These are phyloP conservation scores for Drosophila tropicalis DNA, from an alignment of 1,140 invertebrate species.

Conservation along the genomic window DNA sequence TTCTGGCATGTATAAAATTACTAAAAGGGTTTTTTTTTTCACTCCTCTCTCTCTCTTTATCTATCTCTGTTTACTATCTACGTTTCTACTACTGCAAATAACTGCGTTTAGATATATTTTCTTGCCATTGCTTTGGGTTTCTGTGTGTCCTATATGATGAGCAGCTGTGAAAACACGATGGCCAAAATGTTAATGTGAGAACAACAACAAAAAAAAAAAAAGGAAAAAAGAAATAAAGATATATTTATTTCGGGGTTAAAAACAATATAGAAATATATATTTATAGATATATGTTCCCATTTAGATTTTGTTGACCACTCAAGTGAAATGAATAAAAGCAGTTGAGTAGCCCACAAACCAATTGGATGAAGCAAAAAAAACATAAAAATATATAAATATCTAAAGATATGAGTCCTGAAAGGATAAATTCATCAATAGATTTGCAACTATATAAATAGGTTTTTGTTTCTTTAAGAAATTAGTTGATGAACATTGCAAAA, in stretches of 20 bases:
- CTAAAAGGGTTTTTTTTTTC: constrained; percentile 50
- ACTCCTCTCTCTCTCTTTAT: background rate
- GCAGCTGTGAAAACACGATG: constrained; percentile 43
- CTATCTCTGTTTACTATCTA: constrained; percentile 3
- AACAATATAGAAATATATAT: background rate
- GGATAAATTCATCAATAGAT: background rate
- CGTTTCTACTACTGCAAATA: constrained; percentile 10
- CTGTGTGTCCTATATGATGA: constrained; percentile 4
- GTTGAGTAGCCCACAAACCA: constrained; percentile 5
- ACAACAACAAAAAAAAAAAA: background rate
- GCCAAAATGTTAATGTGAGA: constrained; percentile 3
- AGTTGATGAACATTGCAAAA: background rate
- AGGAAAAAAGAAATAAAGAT: background rate
- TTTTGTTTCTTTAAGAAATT: background rate
- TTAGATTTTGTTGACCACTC: background rate
- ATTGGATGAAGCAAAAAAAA: background rate
- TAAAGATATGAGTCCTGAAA: background rate
- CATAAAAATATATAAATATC: background rate
- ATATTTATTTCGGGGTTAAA: background rate
- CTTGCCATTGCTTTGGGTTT: background rate
- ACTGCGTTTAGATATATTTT: constrained; percentile 1
- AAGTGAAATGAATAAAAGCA: constrained; percentile 13
- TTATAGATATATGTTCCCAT: background rate
- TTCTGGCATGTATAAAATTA: constrained; percentile 55
- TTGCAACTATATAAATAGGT: background rate